Percentiles rank a stretch among this genome's conserved stretches.
phyloP scores from a whole-genome alignment of 2,888 invertebrate genomes.

The Resseliella maxima region DNA sequence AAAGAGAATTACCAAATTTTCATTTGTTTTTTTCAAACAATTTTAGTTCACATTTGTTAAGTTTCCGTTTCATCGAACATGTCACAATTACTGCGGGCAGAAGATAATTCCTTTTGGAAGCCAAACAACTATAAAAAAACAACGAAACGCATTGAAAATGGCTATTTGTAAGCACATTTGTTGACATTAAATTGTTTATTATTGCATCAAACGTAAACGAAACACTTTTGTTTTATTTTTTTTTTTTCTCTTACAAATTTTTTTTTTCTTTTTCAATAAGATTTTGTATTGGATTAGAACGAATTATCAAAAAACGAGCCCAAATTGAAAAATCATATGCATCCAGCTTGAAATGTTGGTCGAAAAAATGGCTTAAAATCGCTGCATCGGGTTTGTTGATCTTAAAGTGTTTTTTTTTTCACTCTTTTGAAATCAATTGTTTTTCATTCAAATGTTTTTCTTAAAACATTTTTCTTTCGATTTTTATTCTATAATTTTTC shows the following conservation, averaged over 20 bases:
- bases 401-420: too few species aligned
- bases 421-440: too few species aligned
- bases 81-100: neutral
- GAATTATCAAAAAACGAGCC: neutral
- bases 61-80: neutral
- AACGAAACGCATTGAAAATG: neutral
- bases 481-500: too few species aligned
- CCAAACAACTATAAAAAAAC: neutral
- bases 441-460: too few species aligned
- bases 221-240: too few species aligned
- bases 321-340: neutral
- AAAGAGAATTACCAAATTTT: too few species aligned
- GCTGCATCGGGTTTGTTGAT: neutral
- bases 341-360: neutral
- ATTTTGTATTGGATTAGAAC: too few species aligned
- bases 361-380: neutral
- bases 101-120: neutral
- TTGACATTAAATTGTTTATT: too few species aligned
- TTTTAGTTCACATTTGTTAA: neutral
- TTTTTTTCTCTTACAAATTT: too few species aligned
- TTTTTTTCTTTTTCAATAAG: too few species aligned
- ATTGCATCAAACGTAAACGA: too few species aligned
- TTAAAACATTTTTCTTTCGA: too few species aligned
- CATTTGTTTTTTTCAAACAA: neutral
- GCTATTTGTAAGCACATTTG: neutral